Conservation (phyloP, 2,888 invertebrate genomes). For the Gisinianus flammeolus region DNA sequence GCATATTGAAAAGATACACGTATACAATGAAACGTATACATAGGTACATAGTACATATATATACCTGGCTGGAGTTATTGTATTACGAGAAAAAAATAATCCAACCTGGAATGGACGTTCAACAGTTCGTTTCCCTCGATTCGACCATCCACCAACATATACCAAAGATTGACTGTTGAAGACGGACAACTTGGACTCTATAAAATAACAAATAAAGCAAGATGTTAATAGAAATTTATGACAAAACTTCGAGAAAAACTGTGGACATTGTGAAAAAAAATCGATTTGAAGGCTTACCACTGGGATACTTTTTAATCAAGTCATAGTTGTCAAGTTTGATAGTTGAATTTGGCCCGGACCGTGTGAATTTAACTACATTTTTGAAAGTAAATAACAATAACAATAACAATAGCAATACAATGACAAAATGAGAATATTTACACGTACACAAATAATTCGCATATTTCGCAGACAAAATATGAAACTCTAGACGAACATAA, state of each 20-base stretch:
- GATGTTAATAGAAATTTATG: slow-evolving; percentile 36
- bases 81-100: no score
- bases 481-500: no score
- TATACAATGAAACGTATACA: not conserved
- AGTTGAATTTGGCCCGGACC: slow-evolving; percentile 87
- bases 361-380: slow-evolving; percentile 87
- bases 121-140: slow-evolving; percentile 69
- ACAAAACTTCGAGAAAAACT: not conserved
- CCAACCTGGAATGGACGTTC: slow-evolving; percentile 74
- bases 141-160: slow-evolving; percentile 85
- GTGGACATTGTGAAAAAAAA: not conserved
- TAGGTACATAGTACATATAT: no score
- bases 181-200: slow-evolving; percentile 75
- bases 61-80: no score
- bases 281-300: slow-evolving; percentile 72
- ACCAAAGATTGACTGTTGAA: slow-evolving; percentile 92
- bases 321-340: slow-evolving; percentile 91
- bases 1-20: not conserved
- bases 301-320: slow-evolving; percentile 80
- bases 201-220: slow-evolving; percentile 6
- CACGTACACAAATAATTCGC: no score
- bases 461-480: no score
- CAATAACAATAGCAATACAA: no score
- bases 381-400: no score
- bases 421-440: no score